Conservation (phyloP, 1,140 invertebrate genomes). For the Lucilia cuprina region DNA sequence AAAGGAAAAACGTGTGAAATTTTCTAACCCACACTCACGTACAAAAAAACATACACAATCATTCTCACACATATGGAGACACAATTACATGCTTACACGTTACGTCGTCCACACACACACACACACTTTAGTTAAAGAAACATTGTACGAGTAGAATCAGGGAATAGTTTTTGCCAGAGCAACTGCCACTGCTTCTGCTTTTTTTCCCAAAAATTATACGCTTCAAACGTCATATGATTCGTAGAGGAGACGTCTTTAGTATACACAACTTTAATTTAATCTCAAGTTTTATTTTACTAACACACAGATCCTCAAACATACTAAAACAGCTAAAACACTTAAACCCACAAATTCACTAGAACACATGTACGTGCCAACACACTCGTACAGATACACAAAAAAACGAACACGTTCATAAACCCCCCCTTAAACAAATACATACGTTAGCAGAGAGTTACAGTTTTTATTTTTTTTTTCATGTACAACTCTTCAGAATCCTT, state of each 20-base stretch:
- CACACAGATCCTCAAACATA: background rate
- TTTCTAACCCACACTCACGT: background rate
- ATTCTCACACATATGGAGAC: background rate
- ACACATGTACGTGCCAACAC: background rate
- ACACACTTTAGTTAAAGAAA: background rate
- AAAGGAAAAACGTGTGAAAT: background rate
- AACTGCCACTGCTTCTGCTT: no score
- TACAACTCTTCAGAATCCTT: background rate
- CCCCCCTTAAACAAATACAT: background rate
- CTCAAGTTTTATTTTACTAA: background rate
- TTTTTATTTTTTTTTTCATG: no score
- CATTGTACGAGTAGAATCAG: background rate
- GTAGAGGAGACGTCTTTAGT: background rate
- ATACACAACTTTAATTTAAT: background rate
- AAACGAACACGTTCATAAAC: background rate
- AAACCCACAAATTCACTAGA: no score
- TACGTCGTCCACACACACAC: no score
- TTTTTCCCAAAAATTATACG: background rate
- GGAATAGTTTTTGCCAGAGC: background rate
- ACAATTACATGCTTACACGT: background rate
- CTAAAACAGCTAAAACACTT: background rate
- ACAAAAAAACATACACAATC: background rate
- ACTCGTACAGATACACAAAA: background rate
- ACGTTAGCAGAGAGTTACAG: background rate
- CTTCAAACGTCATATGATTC: background rate